Conservation (phyloP, 1,140 invertebrate species). For the Planococcus citri region DNA sequence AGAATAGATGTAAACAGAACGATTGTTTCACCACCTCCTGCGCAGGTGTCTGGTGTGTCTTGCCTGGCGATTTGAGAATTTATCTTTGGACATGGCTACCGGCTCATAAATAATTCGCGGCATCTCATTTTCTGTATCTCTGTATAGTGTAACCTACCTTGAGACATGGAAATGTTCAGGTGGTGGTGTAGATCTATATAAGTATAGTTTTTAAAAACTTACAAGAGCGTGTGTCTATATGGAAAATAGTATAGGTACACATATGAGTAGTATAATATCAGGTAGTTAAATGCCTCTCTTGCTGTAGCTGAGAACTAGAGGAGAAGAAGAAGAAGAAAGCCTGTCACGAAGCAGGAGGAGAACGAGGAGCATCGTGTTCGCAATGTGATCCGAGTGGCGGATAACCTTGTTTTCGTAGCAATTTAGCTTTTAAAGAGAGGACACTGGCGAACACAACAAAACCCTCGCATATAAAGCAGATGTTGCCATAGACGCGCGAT, state of each 20-base stretch:
- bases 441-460: not conserved
- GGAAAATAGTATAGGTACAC: not conserved
- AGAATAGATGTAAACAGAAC: too few species aligned
- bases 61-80: too few species aligned
- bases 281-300: too few species aligned
- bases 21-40: too few species aligned
- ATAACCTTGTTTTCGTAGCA: slow-evolving; percentile 11
- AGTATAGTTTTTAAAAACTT: too few species aligned
- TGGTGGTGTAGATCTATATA: not conserved
- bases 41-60: too few species aligned
- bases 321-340: too few species aligned
- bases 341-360: too few species aligned
- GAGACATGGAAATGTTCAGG: not conserved
- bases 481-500: not conserved
- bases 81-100: too few species aligned
- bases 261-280: too few species aligned
- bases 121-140: too few species aligned
- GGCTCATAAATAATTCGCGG: slow-evolving; percentile 11
- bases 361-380: not conserved
- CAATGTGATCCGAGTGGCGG: slow-evolving; percentile 10
- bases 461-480: not conserved
- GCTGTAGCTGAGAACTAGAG: too few species aligned
- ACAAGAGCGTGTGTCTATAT: not conserved
- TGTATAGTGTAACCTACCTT: not conserved
- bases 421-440: not conserved